These are phyloP conservation scores for Noctua janthina DNA, from an alignment of 2,888 invertebrate genomes.

Conservation along the genomic window DNA sequence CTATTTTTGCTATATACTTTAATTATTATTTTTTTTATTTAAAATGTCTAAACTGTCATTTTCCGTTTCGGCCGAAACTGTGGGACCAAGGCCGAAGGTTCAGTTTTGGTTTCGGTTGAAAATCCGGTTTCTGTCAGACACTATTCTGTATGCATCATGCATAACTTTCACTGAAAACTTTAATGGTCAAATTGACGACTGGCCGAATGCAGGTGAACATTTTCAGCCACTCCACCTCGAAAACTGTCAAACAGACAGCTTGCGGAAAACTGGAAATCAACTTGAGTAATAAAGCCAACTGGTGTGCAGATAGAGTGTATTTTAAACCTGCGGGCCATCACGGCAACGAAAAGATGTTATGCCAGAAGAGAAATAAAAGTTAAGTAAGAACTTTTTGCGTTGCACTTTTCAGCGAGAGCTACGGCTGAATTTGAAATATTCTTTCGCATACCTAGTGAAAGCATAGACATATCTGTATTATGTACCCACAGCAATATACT, in stretches of 20 bases:
- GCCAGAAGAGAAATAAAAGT: constrained; percentile 13
- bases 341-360: background rate
- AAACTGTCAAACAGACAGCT: constrained; percentile 1
- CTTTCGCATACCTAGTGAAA: background rate
- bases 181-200: background rate
- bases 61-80: background rate
- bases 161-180: background rate
- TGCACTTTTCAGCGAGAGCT: constrained; percentile 18
- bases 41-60: too few species aligned
- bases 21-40: too few species aligned
- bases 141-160: background rate
- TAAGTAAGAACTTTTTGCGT: constrained; percentile 10
- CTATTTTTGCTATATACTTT: too few species aligned
- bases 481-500: background rate
- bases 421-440: constrained; percentile 26
- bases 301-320: too few species aligned
- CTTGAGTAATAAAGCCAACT: background rate
- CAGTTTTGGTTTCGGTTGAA: background rate
- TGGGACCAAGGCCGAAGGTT: background rate
- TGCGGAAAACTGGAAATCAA: background rate
- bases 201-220: background rate
- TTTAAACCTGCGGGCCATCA: background rate
- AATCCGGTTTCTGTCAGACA: background rate
- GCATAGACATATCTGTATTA: background rate
- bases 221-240: background rate